These are phyloP conservation scores for Patella depressa DNA, from an alignment of 2,888 invertebrate genomes.

Conservation along the genomic window DNA sequence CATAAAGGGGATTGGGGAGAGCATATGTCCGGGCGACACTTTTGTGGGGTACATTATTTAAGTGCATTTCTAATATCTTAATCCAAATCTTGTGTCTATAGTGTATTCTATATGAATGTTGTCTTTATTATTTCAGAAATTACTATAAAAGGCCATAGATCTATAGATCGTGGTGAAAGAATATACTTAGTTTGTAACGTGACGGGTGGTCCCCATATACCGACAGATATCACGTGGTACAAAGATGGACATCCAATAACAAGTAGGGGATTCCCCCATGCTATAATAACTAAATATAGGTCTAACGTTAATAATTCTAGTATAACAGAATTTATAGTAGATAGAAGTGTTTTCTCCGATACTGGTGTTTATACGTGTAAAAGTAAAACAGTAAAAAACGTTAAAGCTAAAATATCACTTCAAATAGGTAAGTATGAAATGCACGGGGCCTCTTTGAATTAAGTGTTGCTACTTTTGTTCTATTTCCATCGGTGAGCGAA, in stretches of 20 bases:
- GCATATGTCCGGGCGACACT: too few species aligned
- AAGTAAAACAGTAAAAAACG: background rate
- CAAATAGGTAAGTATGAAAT: background rate
- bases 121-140: background rate
- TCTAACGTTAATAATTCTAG: background rate
- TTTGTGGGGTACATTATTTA: too few species aligned
- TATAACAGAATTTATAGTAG: background rate
- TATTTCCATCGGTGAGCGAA: too few species aligned
- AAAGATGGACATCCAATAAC: conserved; percentile 4
- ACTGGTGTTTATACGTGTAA: background rate
- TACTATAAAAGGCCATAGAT: background rate
- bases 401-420: background rate
- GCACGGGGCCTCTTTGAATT: too few species aligned
- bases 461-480: too few species aligned
- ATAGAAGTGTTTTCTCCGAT: conserved; percentile 3
- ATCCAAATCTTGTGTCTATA: too few species aligned
- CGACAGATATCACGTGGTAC: background rate
- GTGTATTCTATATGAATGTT: too few species aligned
- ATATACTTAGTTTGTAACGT: background rate
- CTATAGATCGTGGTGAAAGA: background rate
- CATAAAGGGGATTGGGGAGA: too few species aligned
- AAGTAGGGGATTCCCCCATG: background rate
- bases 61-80: too few species aligned
- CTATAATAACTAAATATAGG: background rate
- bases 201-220: background rate